phyloP scores from a whole-genome alignment of 2,888 invertebrate genomes.

The Drosophila mettleri region DNA sequence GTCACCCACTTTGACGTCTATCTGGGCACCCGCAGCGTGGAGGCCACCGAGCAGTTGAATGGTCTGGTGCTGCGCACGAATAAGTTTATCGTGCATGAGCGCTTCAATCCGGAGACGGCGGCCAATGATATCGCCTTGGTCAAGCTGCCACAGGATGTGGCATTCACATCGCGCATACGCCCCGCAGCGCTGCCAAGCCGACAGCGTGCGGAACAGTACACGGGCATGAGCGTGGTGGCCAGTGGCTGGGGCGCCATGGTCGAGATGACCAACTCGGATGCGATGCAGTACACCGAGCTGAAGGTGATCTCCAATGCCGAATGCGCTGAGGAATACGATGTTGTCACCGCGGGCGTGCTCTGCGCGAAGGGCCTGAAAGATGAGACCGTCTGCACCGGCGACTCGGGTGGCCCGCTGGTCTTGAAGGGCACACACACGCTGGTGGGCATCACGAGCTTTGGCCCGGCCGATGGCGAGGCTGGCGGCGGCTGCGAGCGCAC shows the following conservation, averaged over 20 bases:
- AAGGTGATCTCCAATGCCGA: slow-evolving; percentile 82
- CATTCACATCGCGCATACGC: slow-evolving; percentile 79
- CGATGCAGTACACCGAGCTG: slow-evolving; percentile 83
- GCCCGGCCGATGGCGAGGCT: slow-evolving; percentile 75
- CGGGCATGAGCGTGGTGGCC: slow-evolving; percentile 80
- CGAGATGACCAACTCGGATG: slow-evolving; percentile 75
- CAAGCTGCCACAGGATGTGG: slow-evolving; percentile 76
- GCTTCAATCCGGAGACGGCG: slow-evolving; percentile 79
- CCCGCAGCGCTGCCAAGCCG: slow-evolving; percentile 78
- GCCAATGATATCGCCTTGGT: slow-evolving; percentile 84
- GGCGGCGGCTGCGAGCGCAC: slow-evolving; percentile 81
- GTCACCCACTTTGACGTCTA: slow-evolving; percentile 83
- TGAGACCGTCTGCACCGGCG: slow-evolving; percentile 84
- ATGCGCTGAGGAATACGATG: slow-evolving; percentile 81
- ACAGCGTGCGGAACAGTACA: slow-evolving; percentile 62
- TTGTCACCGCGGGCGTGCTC: slow-evolving; percentile 80
- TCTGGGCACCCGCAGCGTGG: slow-evolving; percentile 82
- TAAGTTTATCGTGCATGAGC: slow-evolving; percentile 83
- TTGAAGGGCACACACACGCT: slow-evolving; percentile 77
- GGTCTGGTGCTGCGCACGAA: slow-evolving; percentile 77
- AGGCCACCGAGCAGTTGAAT: slow-evolving; percentile 72
- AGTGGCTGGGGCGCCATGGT: slow-evolving; percentile 84
- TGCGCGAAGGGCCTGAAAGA: slow-evolving; percentile 83
- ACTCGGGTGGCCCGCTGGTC: slow-evolving; percentile 84
- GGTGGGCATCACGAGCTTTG: slow-evolving; percentile 84